Evolutionary conservation across 2,113 vertebrate genomes (phyloP).

Genomic region (Serilophus lunatus): DNA sequence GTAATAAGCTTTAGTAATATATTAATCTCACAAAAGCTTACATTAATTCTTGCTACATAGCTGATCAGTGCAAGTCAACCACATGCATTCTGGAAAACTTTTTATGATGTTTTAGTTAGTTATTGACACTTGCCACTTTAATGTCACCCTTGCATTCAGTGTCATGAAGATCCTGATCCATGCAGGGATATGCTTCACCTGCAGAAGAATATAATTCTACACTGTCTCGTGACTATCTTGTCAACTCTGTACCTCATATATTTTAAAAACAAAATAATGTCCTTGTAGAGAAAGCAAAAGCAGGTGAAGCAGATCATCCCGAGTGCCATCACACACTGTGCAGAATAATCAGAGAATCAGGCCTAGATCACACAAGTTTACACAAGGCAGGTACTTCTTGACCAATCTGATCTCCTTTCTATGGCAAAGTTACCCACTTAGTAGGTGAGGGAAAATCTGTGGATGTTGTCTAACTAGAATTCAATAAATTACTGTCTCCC

Average conservation of each 20-base stretch:
- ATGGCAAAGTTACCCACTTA: not conserved
- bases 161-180: not conserved
- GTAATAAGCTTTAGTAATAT: too few relatives aligned
- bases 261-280: not conserved
- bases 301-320: not conserved
- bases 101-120: not conserved
- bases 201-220: not conserved
- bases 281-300: not conserved
- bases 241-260: not conserved
- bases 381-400: rapidly evolving
- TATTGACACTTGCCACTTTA: not conserved
- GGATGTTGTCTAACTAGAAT: too few relatives aligned
- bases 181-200: not conserved
- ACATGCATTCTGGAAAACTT: not conserved
- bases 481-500: not conserved
- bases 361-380: rapidly evolving
- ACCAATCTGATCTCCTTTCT: not conserved
- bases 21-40: too few relatives aligned
- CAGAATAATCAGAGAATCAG: not conserved
- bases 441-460: not conserved
- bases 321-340: not conserved
- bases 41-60: too few relatives aligned
- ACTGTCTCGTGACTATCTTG: not conserved
- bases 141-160: not conserved
- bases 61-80: not conserved